These are phyloP conservation scores for Phymastichus coffea DNA, from an alignment of 1,140 invertebrate species.

Conservation along the genomic window DNA sequence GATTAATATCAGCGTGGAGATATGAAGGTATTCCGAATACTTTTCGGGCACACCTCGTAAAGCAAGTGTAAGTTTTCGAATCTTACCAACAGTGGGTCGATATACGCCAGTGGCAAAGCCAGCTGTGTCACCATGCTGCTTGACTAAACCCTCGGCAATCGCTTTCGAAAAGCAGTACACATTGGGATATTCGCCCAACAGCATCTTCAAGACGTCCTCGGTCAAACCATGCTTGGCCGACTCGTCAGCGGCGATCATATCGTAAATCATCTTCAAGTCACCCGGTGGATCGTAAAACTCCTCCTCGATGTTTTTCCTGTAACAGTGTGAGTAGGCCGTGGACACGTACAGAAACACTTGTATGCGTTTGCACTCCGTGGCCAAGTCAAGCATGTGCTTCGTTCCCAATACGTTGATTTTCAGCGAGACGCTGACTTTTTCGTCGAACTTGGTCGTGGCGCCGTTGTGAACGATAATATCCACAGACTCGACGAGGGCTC, in stretches of 20 bases:
- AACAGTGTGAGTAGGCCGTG: constrained; percentile 45
- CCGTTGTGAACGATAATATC: constrained; percentile 84
- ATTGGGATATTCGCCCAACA: constrained; percentile 59
- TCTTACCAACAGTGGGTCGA: constrained; percentile 60
- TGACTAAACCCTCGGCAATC: constrained; percentile 59
- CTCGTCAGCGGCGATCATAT: constrained; percentile 42
- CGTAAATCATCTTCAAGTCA: constrained; percentile 49
- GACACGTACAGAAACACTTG: constrained; percentile 36
- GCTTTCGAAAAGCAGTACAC: constrained; percentile 64
- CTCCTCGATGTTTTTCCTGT: constrained; percentile 57
- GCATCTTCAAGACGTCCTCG: constrained; percentile 42
- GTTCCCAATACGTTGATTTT: constrained; percentile 60
- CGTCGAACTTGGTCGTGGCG: constrained; percentile 85
- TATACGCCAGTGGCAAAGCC: constrained; percentile 61
- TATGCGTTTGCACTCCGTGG: constrained; percentile 60
- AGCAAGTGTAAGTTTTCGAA: no score
- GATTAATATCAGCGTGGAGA: no score
- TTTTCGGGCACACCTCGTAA: no score
- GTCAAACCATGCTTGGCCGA: constrained; percentile 1
- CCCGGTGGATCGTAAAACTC: constrained; percentile 51
- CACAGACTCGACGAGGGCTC: constrained; percentile 62
- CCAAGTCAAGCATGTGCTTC: constrained; percentile 63
- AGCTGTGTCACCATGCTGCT: constrained; percentile 50
- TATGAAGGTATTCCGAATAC: no score
- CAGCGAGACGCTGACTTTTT: constrained; percentile 69